Evolutionary conservation across 2,113 vertebrate species (phyloP), one percentile per base, ranked within the genome.

Genomic region (Sisor rabdophorus): DNA sequence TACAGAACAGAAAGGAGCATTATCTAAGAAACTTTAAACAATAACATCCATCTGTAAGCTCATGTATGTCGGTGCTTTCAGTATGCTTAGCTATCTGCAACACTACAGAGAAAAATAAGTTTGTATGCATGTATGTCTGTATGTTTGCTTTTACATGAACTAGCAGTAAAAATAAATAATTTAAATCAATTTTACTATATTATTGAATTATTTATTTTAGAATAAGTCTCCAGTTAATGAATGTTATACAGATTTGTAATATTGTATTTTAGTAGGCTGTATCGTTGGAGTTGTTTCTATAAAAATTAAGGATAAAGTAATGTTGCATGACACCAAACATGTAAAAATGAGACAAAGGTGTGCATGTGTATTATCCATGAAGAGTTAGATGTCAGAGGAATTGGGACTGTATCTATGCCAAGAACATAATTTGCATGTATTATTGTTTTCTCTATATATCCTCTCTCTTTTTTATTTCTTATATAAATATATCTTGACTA

Each of bases 351-450:
- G 40, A 44, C 4, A 36, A 36, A 36, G 32, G 74, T 59, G 12
- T 54, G 74, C 24, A 59, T 78, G 61, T 73, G 56, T 78, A 65
- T 71, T 32, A 77, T 70, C 50, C 58, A 72, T 82, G 84, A 81
- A 78, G 78, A 75, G 64, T 82, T 84, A 84, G 79, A 83, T 73
- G 86, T 82, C 81, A 81, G 73, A 71, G 58, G 79, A n/a, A 60
- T 73, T 20, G 44, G 55, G 47, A 20, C 32, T 55, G 61, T n/a
- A n/a, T 72, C 61, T 52, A 77, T 71, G 81, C 79, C 84, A 85
- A 84, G 86, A 84, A 89, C 87, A 89, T 79, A 77, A 84, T 87
- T 83, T 88, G 80, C 85, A 63, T 77, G 80, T 86, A 86, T 81
- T 75, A 89, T 82, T 89, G 87, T 89, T 89, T 40, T 71, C 71